Base-by-base conservation (phyloP, 2,888 invertebrate species). In the Therioaphis trifolii region DNA sequence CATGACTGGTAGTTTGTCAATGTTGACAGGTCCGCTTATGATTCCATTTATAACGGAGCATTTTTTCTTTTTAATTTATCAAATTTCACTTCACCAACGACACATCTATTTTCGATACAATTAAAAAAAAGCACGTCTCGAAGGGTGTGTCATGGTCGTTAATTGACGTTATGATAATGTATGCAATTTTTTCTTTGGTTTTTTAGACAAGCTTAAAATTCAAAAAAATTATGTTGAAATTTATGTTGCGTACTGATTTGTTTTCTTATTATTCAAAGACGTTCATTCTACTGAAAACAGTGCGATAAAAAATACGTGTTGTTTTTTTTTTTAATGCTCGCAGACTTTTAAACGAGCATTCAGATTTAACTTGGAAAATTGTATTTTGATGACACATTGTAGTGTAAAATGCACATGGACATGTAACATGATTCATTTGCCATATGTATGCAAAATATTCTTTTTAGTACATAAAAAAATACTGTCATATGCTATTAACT, bases 61-160 rank as follows among this genome's bases (percentile, higher is more conserved):
- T 63, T 74, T 82, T 74, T 74, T 61, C 46, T 35, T 63, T 40
- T 82, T 66, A 74, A 82, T 82, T 74, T 82, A 82, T 82, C 82
- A 82, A 82, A 82, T 82, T 82, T 82, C 82, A 82, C 66, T 74
- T 74, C 35, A 21, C 40, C 40, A 24, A 52, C 63, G 82, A 82
- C 82, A 82, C 52, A 24, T 82, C 82, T 82, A 82, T 82, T 82
- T 82, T 82, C 72, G 72, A 82, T 72, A 82, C 82, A 82, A 82
- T 82, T 82, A 82, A 82, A 68, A 78, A 46, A 77, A 77, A 77
- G 12, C 14, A 27, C 15, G 29, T 55, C 29, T 15, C 68, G 68
- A 18, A 68, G 52, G 68, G 68, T 14, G 68, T 55, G 68, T 52
- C 49, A 76, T 61, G 29, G 61, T 76, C 46, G 24, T 35, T 63